Percentiles rank a stretch among this genome's conserved stretches.
These are phyloP conservation scores for Onychomys torridus DNA, from an alignment of 2,797 vertebrate species.

Conservation along the genomic window DNA sequence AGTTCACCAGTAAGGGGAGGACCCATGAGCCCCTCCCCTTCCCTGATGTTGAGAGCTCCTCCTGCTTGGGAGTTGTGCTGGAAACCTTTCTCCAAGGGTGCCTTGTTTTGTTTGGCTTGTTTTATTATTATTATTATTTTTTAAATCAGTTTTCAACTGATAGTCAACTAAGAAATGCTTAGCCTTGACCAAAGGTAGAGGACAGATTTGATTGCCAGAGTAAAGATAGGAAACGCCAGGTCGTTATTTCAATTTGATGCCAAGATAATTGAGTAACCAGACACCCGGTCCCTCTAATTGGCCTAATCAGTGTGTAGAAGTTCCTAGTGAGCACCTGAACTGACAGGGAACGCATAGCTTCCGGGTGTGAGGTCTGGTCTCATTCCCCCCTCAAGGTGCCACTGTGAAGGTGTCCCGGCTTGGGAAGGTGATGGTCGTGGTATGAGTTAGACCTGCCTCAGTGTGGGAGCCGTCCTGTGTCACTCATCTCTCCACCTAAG, in stretches of 20 bases:
- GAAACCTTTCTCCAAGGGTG: not conserved
- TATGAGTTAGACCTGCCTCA: not conserved
- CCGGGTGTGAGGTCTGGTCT: not conserved
- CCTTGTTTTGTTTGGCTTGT: not conserved
- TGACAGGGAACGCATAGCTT: not conserved
- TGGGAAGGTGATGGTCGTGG: not conserved
- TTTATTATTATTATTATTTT: not conserved
- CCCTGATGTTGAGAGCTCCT: not conserved
- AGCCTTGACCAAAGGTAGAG: conserved; percentile 51
- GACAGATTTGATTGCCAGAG: conserved; percentile 40
- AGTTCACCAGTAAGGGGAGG: not conserved
- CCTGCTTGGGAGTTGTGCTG: not conserved
- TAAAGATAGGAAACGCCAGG: conserved; percentile 16
- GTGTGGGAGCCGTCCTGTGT: not conserved
- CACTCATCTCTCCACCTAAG: not conserved
- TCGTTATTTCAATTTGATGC: conserved; percentile 44
- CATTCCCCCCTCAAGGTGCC: accelerated
- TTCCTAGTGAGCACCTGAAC: not conserved
- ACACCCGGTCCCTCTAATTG: not conserved
- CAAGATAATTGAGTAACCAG: conserved; percentile 54
- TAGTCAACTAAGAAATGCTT: conserved; percentile 44
- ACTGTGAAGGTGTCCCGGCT: not conserved
- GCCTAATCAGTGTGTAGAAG: not conserved
- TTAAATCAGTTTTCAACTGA: not conserved
- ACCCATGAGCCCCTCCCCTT: not conserved